phyloP scores from a whole-genome alignment of 2,888 invertebrate genomes.

The Chrysolina oricalcia region DNA sequence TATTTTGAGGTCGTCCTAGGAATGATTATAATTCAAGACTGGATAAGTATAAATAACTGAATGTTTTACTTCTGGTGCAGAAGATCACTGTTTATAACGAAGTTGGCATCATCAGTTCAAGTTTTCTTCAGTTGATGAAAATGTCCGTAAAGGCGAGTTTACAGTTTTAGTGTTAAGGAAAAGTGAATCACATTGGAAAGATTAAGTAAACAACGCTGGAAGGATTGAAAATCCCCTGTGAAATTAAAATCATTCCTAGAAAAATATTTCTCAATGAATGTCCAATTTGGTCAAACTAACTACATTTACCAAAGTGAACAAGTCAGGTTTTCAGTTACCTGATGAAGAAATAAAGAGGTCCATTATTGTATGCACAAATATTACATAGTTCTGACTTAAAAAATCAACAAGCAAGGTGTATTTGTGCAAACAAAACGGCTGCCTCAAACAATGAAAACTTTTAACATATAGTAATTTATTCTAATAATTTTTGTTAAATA shows the following conservation, averaged over 20 bases:
- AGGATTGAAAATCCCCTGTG: not conserved
- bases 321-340: conserved; percentile 8
- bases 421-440: not conserved
- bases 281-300: not conserved
- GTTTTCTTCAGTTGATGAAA: too few species aligned
- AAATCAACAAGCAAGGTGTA: not conserved
- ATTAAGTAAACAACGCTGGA: not conserved
- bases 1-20: too few species aligned
- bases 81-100: too few species aligned
- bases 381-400: not conserved
- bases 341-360: not conserved
- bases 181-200: not conserved
- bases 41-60: too few species aligned
- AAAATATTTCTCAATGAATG: not conserved
- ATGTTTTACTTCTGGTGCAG: too few species aligned
- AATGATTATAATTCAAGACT: too few species aligned
- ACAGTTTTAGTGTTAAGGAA: too few species aligned
- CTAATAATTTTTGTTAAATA: conserved; percentile 8
- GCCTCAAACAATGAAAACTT: conserved; percentile 2
- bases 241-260: not conserved
- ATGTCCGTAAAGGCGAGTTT: not conserved
- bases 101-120: too few species aligned
- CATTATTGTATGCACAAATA: not conserved
- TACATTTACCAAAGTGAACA: not conserved
- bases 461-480: not conserved